These are phyloP conservation scores for Oenanthe oenanthe DNA, from an alignment of 2,113 vertebrate species.

Conservation along the genomic window DNA sequence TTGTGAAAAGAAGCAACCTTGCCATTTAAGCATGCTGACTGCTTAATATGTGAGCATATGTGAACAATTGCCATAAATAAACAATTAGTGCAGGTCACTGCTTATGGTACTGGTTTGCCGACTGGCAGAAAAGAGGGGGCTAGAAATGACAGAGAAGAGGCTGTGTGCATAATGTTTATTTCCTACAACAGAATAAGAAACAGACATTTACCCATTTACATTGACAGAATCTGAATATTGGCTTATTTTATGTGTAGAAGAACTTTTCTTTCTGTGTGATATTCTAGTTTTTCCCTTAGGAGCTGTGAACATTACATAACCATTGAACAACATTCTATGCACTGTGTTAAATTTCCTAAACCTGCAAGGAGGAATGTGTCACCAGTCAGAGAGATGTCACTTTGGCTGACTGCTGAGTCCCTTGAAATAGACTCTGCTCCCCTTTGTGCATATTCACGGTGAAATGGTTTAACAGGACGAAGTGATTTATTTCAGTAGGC, in stretches of 20 bases:
- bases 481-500: slow-evolving; percentile 8
- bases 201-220: not conserved
- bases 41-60: not conserved
- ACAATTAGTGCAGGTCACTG: not conserved
- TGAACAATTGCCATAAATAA: not conserved
- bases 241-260: slow-evolving; percentile 44
- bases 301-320: slow-evolving; percentile 67
- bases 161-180: not conserved
- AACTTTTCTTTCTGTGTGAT: slow-evolving; percentile 31
- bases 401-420: slow-evolving; percentile 64
- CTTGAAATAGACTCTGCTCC: slow-evolving; percentile 26
- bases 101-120: rapidly evolving
- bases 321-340: not conserved
- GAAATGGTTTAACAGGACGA: not conserved
- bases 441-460: not conserved
- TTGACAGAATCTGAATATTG: not conserved
- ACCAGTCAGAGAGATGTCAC: slow-evolving; percentile 64
- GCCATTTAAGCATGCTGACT: not conserved
- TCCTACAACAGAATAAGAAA: not conserved
- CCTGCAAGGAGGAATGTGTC: slow-evolving; percentile 66
- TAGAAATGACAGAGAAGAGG: not conserved
- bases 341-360: slow-evolving; percentile 68
- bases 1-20: not conserved
- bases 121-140: not conserved
- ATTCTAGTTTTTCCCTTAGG: slow-evolving; percentile 39